Base-by-base conservation (phyloP, 2,113 vertebrate genomes). In the Etia nguti region DNA sequence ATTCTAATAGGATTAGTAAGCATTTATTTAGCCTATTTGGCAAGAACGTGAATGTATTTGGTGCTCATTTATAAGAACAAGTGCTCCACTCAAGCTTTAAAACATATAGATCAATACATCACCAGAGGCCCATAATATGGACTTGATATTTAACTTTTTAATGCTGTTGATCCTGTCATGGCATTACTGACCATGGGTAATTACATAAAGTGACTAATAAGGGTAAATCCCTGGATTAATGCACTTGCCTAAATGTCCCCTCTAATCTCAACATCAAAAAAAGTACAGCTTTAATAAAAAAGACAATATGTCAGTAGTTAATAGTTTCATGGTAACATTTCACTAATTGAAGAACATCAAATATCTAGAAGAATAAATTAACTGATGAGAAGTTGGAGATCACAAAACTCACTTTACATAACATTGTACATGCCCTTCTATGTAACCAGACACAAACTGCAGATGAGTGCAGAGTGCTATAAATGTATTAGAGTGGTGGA, bases 161-260 rank as follows among this genome's bases (percentile, higher is more conserved):
- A 65, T 65, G 34, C 4, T 86, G 59, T 86, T 20, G 46, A 80
- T 90, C 77, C 81, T 88, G 70, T 79, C 87, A 85, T 46, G 38
- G 34, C 90, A 26, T 87, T 81, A 65, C 84, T 91, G 85, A 62
- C 5, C 86, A 75, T 34, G 4, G 20, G 85, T 89, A 90, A 89
- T 91, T 82, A 86, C 80, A 68, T 77, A 90, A 90, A 85, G 62
- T 43, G 82, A 87, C 54, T 94, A 68, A 79, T 24, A 62, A 84
- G 26, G 55, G 57, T 82, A 89, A 90, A 90, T 81, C 85, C 82
- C 59, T 90, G 68, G 87, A 92, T 93, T 91, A 93, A 84, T 82
- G 82, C 18, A 62, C 13, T 70, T 34, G 20, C 57, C 56, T 59
- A 56, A 91, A 87, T 26, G 29, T 62, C 26, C 38, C 22, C 80